Base-by-base conservation (phyloP, 2,888 invertebrate genomes). In the Coelinius sp. region DNA sequence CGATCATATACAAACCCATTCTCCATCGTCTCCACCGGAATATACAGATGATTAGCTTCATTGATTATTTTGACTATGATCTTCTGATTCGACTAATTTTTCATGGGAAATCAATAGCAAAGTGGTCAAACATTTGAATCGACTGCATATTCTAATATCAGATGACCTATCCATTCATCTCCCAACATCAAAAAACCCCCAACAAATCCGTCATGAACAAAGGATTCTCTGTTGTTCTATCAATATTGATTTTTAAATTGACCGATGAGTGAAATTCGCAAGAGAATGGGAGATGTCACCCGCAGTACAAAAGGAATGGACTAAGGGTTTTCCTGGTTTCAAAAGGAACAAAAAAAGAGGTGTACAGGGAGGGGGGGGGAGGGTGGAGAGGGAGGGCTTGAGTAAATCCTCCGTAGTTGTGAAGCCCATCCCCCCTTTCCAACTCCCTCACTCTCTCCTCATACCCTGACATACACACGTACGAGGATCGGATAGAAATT, bases 221-320 rank as follows among this genome's bases (percentile, higher is more conserved):
- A 85, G 85, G 83, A 85, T 85, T 82, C 81, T 79, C 83, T 83
- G 85, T 81, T 85, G 82, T 81, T 85, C 83, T 83, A 86, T 87
- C 86, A 87, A 87, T 86, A 87, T 87, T 87, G 86, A 87, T 87
- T 87, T 86, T 86, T 85, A 87, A 87, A 87, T 87, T 87, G 87
- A 87, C 86, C 87, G 83, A 80, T 81, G 83, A 84, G 76, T 79
- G 83, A 25, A 85, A 85, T 86, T 75, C 22, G 53, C 64, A 35
- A 66, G 49, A 46, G 59, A 62, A 41, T 46, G 41, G 52, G 59
- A 63, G 20, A 65, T 44, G 68, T 53, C 64, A 46, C 56, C 53
- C 65, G 46, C 24, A 56, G 44, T 38, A 38, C n/a, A 24, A 20
- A 59, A 12, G 56, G 56, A 24, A 70, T 20, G 38, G 25, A 68